These are phyloP conservation scores for Ispidina picta DNA, from an alignment of 2,797 vertebrate genomes.

Conservation along the genomic window DNA sequence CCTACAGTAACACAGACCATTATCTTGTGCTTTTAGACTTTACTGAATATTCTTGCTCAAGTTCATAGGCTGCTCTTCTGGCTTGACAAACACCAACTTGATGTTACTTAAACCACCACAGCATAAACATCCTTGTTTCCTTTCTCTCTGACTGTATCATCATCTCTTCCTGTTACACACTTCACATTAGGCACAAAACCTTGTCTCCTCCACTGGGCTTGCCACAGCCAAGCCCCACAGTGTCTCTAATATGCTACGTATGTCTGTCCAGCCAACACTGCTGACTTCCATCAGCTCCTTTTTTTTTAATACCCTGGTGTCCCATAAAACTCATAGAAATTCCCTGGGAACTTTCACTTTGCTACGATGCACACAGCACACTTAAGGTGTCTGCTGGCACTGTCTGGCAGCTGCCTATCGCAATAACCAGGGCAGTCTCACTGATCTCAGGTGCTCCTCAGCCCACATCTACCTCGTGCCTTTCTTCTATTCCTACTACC, in stretches of 20 bases:
- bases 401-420: neutral
- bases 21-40: neutral
- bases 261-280: neutral
- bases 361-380: neutral
- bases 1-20: neutral
- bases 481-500: neutral
- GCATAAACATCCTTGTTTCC: rapidly evolving
- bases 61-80: neutral
- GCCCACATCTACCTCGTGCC: neutral
- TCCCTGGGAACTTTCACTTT: neutral
- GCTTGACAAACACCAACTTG: neutral
- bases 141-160: neutral
- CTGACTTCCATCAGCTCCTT: neutral
- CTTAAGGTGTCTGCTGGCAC: neutral
- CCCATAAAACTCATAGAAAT: neutral
- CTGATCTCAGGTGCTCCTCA: neutral
- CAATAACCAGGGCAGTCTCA: neutral
- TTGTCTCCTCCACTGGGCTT: neutral
- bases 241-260: neutral
- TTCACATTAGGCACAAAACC: neutral
- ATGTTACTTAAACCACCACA: neutral
- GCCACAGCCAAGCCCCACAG: neutral
- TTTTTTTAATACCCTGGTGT: neutral
- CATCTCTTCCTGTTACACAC: neutral
- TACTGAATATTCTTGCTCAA: neutral